phyloP scores from a whole-genome alignment of 2,797 vertebrate species.

The Salmo trutta region DNA sequence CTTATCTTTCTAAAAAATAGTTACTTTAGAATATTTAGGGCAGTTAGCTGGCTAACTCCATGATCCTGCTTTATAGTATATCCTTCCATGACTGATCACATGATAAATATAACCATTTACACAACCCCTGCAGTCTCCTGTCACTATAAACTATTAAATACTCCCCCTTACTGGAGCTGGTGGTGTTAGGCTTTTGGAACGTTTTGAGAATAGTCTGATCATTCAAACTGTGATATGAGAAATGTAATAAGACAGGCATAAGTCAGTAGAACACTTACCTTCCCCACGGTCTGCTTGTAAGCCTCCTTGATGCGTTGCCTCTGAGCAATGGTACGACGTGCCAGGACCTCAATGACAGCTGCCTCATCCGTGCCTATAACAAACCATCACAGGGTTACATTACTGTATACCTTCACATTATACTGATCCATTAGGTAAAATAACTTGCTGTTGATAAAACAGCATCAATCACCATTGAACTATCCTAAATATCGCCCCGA shows the following conservation, averaged over 20 bases:
- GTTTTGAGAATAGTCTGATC: not conserved
- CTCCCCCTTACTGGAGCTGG: not conserved
- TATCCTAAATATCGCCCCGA: not conserved
- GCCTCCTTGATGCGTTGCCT: constrained; percentile 89
- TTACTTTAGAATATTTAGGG: too few species aligned
- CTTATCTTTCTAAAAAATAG: too few species aligned
- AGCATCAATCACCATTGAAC: not conserved
- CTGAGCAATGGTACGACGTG: constrained; percentile 83
- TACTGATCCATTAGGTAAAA: not conserved
- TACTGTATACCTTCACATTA: not conserved
- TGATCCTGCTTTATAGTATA: too few species aligned
- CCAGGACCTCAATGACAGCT: constrained; percentile 76
- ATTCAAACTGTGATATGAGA: not conserved
- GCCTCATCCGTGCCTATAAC: constrained; percentile 89
- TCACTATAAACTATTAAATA: not conserved
- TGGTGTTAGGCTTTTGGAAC: not conserved
- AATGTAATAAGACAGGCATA: not conserved
- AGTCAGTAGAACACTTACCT: constrained; percentile 72
- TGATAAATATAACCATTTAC: not conserved
- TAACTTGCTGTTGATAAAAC: not conserved
- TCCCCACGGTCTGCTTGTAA: constrained; percentile 86
- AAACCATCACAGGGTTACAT: not conserved
- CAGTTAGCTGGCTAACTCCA: too few species aligned
- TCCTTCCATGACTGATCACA: not conserved
- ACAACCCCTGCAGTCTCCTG: not conserved